Evolutionary conservation across 1,140 invertebrate species (phyloP).

Genomic region (Diprion similis): DNA sequence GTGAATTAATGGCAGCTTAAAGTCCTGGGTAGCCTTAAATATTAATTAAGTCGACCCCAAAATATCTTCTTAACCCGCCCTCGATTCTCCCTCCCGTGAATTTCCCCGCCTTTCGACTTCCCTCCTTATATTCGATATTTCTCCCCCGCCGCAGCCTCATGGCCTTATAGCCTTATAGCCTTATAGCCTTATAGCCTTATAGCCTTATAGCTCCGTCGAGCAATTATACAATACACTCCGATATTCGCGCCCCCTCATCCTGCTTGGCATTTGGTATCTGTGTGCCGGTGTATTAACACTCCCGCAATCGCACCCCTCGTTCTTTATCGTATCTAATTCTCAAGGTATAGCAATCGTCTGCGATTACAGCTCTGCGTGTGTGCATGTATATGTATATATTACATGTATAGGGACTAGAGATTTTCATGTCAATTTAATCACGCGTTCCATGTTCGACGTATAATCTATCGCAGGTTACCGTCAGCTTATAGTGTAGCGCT

Average conservation of each 20-base stretch:
- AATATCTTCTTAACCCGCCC: slow-evolving; percentile 8
- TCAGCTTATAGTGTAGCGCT: slow-evolving; percentile 32
- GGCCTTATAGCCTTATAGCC: too few species aligned
- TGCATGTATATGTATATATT: too few species aligned
- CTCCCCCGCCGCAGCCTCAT: slow-evolving; percentile 22
- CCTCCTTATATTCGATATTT: slow-evolving; percentile 34
- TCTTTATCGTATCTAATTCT: too few species aligned
- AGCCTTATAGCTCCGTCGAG: slow-evolving; percentile 39
- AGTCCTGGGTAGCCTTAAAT: not conserved
- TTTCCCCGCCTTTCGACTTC: not conserved
- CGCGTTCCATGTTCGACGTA: not conserved
- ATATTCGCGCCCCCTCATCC: too few species aligned
- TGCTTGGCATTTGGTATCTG: too few species aligned
- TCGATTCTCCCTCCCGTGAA: slow-evolving; percentile 22
- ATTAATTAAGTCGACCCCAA: slow-evolving; percentile 2
- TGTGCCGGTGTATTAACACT: too few species aligned
- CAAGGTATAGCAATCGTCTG: too few species aligned
- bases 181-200: too few species aligned
- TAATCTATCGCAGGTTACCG: slow-evolving; percentile 30
- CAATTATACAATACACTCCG: slow-evolving; percentile 17
- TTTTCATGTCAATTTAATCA: too few species aligned
- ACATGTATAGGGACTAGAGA: too few species aligned
- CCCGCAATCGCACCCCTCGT: too few species aligned
- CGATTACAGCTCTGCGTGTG: too few species aligned
- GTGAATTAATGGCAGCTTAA: slow-evolving; percentile 62